These are phyloP conservation scores for Himalopsyche tibetana DNA, from an alignment of 2,888 invertebrate species.

Conservation along the genomic window DNA sequence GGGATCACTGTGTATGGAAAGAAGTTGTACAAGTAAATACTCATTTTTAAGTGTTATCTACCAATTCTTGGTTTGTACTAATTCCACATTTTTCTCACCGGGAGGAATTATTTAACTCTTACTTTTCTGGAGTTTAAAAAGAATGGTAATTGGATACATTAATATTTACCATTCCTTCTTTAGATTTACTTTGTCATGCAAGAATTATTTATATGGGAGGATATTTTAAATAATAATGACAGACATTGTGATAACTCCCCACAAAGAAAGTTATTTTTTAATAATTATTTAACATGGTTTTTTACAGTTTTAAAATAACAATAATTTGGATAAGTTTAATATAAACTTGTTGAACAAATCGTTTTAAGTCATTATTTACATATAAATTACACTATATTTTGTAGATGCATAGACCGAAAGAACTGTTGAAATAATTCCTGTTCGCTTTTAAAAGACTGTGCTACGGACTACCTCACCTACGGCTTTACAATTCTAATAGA, in stretches of 20 bases:
- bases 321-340: constrained; percentile 26
- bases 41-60: too few species aligned
- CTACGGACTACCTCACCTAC: not conserved
- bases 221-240: not conserved
- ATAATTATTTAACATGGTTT: constrained; percentile 10
- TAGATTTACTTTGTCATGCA: too few species aligned
- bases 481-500: not conserved
- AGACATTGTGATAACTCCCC: constrained; percentile 1
- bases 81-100: too few species aligned
- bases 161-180: too few species aligned
- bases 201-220: not conserved
- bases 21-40: too few species aligned
- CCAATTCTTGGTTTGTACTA: too few species aligned
- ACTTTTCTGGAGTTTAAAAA: too few species aligned
- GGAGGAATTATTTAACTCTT: too few species aligned
- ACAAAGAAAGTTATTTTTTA: constrained; percentile 21
- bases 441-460: not conserved
- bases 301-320: constrained; percentile 21
- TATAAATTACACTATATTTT: constrained; percentile 46
- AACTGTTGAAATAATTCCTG: not conserved
- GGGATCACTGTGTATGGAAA: too few species aligned
- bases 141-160: too few species aligned
- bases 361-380: constrained; percentile 37
- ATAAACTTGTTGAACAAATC: constrained; percentile 27
- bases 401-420: not conserved